Base-by-base conservation (phyloP, 1,140 invertebrate genomes). In the Brachionus angularis region DNA sequence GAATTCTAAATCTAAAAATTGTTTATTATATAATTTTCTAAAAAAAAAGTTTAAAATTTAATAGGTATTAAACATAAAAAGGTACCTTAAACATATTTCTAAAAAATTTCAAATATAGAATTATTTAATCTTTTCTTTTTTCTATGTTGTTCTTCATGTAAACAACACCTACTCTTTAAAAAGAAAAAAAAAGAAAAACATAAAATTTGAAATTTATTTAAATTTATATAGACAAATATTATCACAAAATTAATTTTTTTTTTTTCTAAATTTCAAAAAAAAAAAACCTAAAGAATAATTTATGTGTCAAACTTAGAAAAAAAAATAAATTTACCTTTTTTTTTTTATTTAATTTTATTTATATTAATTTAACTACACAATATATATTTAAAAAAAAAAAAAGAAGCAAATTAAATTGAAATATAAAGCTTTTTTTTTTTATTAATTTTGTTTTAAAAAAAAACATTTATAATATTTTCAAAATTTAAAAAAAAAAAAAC, bases 301-400 rank as follows among this genome's bases (percentile, higher is more conserved):
- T 58, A 58, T 58, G 53, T 58, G 53, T 18, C 53, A 39, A 58
- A 36, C 44, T 62, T n/a, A n/a, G n/a, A n/a, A n/a, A n/a, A n/a
- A n/a, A n/a, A n/a, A n/a, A n/a, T n/a, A n/a, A 49, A 49, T 33
- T 58, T 44, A 58, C 70, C 39, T 58, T 72, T 55, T 36, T 58
- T 29, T 46, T 58, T 46, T 58, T 18, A 29, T 36, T 47, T 8
- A 62, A 33, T 39, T 27, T 52, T 39, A 46, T 31, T 62, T 33
- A n/a, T n/a, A n/a, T n/a, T n/a, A n/a, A 42, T 62, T 62, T 58
- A 34, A 12, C 16, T 29, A 69, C 33, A 62, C 34, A 31, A 31
- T 31, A 53, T 33, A n/a, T 16, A 5, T 23, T 21, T 25, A 3
- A 25, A 50, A 5, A 33, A 34, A 31, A 69, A 42, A 52, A 12